These are phyloP conservation scores for Tympanuchus pallidicinctus DNA, from an alignment of 2,113 vertebrate genomes.

Conservation along the genomic window DNA sequence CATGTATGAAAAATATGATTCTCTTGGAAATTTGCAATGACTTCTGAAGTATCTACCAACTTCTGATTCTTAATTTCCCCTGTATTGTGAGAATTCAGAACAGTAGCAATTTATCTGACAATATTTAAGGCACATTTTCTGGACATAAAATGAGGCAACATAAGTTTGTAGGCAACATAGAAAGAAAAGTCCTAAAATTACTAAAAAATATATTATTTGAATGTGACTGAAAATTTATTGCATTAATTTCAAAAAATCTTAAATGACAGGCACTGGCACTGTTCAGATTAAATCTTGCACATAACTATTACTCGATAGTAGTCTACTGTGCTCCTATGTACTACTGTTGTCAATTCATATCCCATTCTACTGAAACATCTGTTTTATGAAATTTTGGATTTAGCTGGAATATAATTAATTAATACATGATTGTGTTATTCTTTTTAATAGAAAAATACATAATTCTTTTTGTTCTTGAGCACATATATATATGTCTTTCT, in stretches of 20 bases:
- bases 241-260: not conserved
- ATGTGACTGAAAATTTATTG: not conserved
- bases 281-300: not conserved
- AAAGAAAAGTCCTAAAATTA: not conserved
- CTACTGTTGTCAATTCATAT: not conserved
- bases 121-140: not conserved
- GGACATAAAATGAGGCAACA: fast-evolving
- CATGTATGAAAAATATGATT: not conserved
- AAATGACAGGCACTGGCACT: not conserved
- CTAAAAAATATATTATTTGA: not conserved
- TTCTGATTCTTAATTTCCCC: not conserved
- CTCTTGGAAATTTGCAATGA: not conserved
- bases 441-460: not conserved
- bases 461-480: not conserved
- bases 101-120: not conserved
- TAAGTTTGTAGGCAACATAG: not conserved
- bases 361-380: not conserved
- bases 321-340: not conserved
- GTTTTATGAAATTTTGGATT: not conserved
- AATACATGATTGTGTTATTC: not conserved
- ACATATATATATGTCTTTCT: not conserved
- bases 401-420: not conserved
- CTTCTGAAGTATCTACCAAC: not conserved
- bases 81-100: not conserved
- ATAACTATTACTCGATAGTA: not conserved